Percentiles rank a stretch among this genome's conserved stretches.
Conservation (phyloP, 2,113 vertebrate genomes). For the Danio rerio region GRCz12tu NC_133185.1:11492501-11493000, state of each 20-base stretch:
- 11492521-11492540: conserved; percentile 88
- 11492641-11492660: conserved; percentile 81
- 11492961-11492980: too few relatives aligned
- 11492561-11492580: conserved; percentile 74
- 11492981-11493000: too few relatives aligned
- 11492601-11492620: conserved; percentile 76
- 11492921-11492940: too few relatives aligned
- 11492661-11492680: conserved; percentile 79
- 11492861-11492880: too few relatives aligned
- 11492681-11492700: conserved; percentile 74
- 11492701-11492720: conserved; percentile 79
- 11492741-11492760: conserved; percentile 15
- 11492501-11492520: conserved; percentile 82
- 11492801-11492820: too few relatives aligned
- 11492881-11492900: too few relatives aligned
- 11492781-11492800: too few relatives aligned
- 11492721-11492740: conserved; percentile 49
- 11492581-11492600: conserved; percentile 81
- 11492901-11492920: too few relatives aligned
- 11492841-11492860: too few relatives aligned
- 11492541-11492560: conserved; percentile 77
- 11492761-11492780: conserved; percentile 5
- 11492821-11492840: too few relatives aligned
- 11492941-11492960: too few relatives aligned
- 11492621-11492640: conserved; percentile 75